phyloP scores from a whole-genome alignment of 2,888 invertebrate genomes.

The Hymenopus coronatus region DNA sequence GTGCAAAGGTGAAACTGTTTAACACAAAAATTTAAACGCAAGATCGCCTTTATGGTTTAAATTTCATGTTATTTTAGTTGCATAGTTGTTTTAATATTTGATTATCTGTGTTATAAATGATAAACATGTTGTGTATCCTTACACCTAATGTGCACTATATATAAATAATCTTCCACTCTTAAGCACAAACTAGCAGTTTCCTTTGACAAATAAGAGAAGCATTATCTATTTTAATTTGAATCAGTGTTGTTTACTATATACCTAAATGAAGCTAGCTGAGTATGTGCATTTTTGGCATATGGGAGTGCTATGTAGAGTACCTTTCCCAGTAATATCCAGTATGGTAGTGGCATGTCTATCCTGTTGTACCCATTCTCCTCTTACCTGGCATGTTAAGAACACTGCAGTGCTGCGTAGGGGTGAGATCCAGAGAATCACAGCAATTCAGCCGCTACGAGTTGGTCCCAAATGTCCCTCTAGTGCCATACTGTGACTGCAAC shows the following conservation, averaged over 20 bases:
- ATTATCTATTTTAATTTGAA: neutral
- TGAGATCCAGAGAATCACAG: neutral
- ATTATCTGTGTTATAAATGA: no score
- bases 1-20: no score
- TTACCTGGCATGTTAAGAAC: neutral
- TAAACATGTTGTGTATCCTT: no score
- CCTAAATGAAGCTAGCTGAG: neutral
- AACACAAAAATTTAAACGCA: no score
- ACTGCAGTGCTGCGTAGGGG: conserved; percentile 13
- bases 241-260: neutral
- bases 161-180: no score
- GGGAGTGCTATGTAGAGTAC: neutral
- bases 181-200: no score
- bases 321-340: neutral
- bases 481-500: conserved; percentile 10
- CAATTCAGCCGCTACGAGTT: neutral
- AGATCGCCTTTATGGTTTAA: no score
- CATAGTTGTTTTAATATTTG: no score
- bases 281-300: neutral
- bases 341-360: neutral
- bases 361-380: neutral
- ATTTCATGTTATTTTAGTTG: no score
- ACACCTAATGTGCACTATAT: no score
- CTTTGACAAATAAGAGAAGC: neutral
- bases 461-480: neutral